Conservation (phyloP, 2,888 invertebrate species). For the Argyra leucocephala region DNA sequence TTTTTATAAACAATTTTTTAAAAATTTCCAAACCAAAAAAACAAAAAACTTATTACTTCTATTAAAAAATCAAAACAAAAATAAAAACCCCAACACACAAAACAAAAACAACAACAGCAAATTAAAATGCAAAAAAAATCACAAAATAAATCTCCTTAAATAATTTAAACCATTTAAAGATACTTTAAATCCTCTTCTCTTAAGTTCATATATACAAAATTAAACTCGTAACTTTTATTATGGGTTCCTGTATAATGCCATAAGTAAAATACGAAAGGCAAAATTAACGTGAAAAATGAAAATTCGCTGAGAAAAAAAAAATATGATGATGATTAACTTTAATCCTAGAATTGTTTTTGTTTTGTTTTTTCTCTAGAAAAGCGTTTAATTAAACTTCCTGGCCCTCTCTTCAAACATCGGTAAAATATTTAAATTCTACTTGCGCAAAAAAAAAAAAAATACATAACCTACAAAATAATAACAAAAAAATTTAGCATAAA, state of each 20-base stretch:
- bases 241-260: too few relatives aligned
- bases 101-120: neutral
- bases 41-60: neutral
- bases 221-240: too few relatives aligned
- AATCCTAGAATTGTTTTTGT: neutral
- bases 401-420: neutral
- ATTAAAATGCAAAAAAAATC: neutral
- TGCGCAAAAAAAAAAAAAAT: neutral
- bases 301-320: neutral
- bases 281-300: neutral
- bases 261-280: neutral
- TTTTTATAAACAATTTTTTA: too few relatives aligned
- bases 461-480: neutral
- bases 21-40: neutral
- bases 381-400: conserved; percentile 6
- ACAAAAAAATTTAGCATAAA: neutral
- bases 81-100: neutral
- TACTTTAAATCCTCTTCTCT: neutral
- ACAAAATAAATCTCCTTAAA: neutral
- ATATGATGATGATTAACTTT: conserved; percentile 4
- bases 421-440: neutral
- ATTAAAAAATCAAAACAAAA: neutral
- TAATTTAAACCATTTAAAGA: neutral
- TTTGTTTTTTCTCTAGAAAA: neutral
- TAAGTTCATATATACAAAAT: neutral